Evolutionary conservation across 2,797 vertebrate species (phyloP).

Genomic region (Pseudomugil gertrudae): DNA sequence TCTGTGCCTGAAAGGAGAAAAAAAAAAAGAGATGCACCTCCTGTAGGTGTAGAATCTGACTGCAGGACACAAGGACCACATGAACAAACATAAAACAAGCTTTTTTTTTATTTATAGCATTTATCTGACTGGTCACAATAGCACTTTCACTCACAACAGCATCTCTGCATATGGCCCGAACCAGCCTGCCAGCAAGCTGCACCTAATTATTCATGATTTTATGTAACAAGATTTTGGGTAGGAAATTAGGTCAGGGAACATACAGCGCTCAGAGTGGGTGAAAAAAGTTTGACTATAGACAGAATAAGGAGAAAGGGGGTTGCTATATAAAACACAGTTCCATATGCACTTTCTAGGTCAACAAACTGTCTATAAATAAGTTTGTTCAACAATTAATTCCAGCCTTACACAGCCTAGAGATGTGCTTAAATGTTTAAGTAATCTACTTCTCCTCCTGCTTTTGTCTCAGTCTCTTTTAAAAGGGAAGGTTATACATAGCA

Average conservation of each 20-base stretch:
- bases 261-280: constrained; percentile 15
- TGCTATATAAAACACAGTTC: constrained; percentile 8
- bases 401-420: too few relatives aligned
- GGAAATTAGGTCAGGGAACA: constrained; percentile 55
- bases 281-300: constrained; percentile 34
- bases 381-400: neutral
- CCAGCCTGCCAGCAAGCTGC: constrained; percentile 8
- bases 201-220: constrained; percentile 61
- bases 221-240: constrained; percentile 52
- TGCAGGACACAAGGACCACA: neutral
- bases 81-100: neutral
- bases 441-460: neutral
- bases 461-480: neutral
- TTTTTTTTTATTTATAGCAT: neutral
- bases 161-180: constrained; percentile 8
- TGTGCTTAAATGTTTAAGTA: neutral
- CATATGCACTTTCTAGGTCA: neutral
- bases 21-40: constrained; percentile 31
- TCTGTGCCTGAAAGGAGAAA: constrained; percentile 36
- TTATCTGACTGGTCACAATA: constrained; percentile 8
- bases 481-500: neutral
- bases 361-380: neutral
- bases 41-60: constrained; percentile 8
- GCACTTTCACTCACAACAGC: constrained; percentile 1
- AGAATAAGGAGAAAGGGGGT: constrained; percentile 7